These are phyloP conservation scores for Nannospalax galili DNA, from an alignment of 2,113 vertebrate genomes.

Conservation along the genomic window DNA sequence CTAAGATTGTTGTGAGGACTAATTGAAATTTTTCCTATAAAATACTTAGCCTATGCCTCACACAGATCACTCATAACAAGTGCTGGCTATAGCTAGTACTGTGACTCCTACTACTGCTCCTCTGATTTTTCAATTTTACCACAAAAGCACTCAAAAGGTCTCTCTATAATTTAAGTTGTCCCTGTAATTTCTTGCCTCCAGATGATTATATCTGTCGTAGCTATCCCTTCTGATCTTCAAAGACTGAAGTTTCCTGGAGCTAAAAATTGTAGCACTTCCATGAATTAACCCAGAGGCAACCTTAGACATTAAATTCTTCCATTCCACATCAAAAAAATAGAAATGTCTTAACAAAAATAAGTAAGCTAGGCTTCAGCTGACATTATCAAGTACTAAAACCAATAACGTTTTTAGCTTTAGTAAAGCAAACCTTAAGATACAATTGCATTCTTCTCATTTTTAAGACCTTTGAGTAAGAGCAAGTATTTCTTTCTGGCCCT, in stretches of 20 bases:
- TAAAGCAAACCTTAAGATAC: conserved; percentile 39
- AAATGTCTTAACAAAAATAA: conserved; percentile 60
- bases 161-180: conserved; percentile 47
- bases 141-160: not conserved
- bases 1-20: not conserved
- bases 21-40: conserved; percentile 10
- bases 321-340: no score
- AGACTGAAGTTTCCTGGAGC: conserved; percentile 36
- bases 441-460: conserved; percentile 49
- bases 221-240: conserved; percentile 62
- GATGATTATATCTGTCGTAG: not conserved
- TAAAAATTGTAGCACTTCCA: conserved; percentile 38
- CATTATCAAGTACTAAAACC: conserved; percentile 36
- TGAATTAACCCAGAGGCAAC: no score
- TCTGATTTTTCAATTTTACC: not conserved
- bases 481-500: not conserved
- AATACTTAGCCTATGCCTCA: not conserved
- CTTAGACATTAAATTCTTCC: conserved; percentile 24
- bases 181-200: conserved; percentile 68
- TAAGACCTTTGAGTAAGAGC: no score
- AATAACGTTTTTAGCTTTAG: conserved; percentile 42
- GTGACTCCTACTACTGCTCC: not conserved
- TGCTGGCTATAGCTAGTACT: not conserved
- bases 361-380: conserved; percentile 27
- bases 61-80: not conserved